Conservation (phyloP, 1,140 invertebrate species). For the Aphaenogaster ashmeadi region DNA sequence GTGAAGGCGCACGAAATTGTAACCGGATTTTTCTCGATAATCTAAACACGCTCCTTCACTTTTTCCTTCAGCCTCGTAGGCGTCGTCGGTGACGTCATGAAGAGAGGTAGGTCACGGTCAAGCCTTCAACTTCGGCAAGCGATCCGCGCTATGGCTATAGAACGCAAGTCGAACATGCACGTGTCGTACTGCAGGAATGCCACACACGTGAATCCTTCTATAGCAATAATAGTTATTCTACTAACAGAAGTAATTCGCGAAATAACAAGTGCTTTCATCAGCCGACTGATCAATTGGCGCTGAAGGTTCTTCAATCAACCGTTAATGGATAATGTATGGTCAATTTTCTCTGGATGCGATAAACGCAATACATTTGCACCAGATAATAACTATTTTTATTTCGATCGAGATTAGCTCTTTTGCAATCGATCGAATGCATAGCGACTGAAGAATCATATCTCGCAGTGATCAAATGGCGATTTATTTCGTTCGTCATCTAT, state of each 20-base stretch:
- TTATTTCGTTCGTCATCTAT: neutral
- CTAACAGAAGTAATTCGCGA: conserved; percentile 25
- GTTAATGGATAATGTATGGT: conserved; percentile 21
- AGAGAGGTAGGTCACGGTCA: conserved; percentile 78
- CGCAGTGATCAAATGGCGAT: neutral
- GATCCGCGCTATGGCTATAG: conserved; percentile 40
- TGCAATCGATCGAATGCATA: neutral
- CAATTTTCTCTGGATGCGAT: conserved; percentile 19
- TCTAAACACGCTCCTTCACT: conserved; percentile 37
- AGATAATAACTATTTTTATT: conserved; percentile 22
- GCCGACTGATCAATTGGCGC: conserved; percentile 18
- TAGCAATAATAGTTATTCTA: neutral
- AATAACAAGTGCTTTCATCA: conserved; percentile 27
- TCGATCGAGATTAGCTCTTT: conserved; percentile 3
- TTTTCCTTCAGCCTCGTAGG: conserved; percentile 42
- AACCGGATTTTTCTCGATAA: conserved; percentile 2
- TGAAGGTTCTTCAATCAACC: conserved; percentile 19
- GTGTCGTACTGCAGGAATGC: conserved; percentile 23
- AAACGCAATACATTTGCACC: conserved; percentile 18
- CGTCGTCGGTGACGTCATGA: conserved; percentile 67
- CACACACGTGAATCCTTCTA: conserved; percentile 21
- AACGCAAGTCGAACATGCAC: conserved; percentile 62
- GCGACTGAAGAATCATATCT: neutral
- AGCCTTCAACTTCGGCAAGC: conserved; percentile 69
- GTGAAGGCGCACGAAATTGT: neutral